Evolutionary conservation across 2,888 invertebrate species (phyloP), one percentile per base, ranked within the genome.

Genomic region (Resseliella maxima): DNA sequence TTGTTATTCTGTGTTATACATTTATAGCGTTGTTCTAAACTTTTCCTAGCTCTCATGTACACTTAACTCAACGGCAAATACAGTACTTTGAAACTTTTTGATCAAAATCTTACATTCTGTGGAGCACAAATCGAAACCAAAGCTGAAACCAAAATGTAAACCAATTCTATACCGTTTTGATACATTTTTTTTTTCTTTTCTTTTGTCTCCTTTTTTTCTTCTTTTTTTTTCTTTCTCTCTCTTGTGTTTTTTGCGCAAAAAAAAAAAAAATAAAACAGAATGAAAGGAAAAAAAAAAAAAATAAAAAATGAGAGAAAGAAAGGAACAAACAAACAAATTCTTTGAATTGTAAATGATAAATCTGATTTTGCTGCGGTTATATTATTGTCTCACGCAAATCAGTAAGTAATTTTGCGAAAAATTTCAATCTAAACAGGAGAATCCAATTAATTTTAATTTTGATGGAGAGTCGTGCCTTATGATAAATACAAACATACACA

Each of bases 381-480:
- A 6, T 50, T 50, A 18, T 50, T 50, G 46, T 50, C 46, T 18
- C 46, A 50, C 46, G 46, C 46, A 15, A 50, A n/a, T 15, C 46
- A 50, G 46, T 2, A 50, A 50, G 46, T 50, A n/a, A 18, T 50
- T 50, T 18, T 50, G 46, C 46, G n/a, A 50, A 50, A 50, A 50
- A 50, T 59, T 5, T 24, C 15, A 59, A 59, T 59, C 46, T 50
- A 24, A 59, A 59, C 59, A 59, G 59, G 59, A 59, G 59, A 59
- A 59, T 59, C 59, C 59, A 59, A 59, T 59, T 59, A 59, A 24
- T 59, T 59, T 59, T 2, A 24, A 59, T 59, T 24, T 59, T 59
- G n/a, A 59, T 59, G 59, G 59, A 59, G 24, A 59, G 24, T 59
- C 59, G 59, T 59, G 59, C 59, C 59, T 59, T 59, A 59, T 59